Percentiles rank a stretch among this genome's conserved stretches.
Evolutionary conservation across 2,113 vertebrate genomes (phyloP).

Genomic region (Dunckerocampus dactyliophorus): DNA sequence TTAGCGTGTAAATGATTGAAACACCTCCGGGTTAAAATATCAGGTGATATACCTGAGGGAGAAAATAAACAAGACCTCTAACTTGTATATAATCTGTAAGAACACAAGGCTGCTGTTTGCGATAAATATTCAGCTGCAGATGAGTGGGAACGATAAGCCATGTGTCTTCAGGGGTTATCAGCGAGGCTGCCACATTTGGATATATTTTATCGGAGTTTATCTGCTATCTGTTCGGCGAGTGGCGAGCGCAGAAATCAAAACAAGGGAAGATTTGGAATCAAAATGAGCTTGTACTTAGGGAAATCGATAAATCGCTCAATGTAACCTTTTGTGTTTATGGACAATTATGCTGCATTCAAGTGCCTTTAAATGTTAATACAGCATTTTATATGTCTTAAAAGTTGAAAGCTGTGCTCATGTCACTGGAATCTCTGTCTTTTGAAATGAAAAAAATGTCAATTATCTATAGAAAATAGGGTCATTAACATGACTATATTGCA

Average conservation of each 20-base stretch:
- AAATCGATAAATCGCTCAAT: constrained; percentile 65
- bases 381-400: constrained; percentile 66
- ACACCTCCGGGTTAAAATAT: constrained; percentile 18
- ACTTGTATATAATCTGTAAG: constrained; percentile 51
- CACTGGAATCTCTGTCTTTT: constrained; percentile 48
- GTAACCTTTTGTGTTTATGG: constrained; percentile 67
- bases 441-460: constrained; percentile 70
- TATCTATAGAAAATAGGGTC: constrained; percentile 36
- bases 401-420: constrained; percentile 48
- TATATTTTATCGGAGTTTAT: constrained; percentile 78
- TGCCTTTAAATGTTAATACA: constrained; percentile 76
- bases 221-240: constrained; percentile 75
- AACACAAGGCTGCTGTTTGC: constrained; percentile 65
- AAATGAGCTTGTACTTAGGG: constrained; percentile 64
- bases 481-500: constrained; percentile 50
- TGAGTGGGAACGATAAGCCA: constrained; percentile 74
- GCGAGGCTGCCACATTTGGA: constrained; percentile 72
- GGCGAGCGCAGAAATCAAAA: constrained; percentile 67
- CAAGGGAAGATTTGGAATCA: constrained; percentile 61
- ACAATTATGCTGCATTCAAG: constrained; percentile 47
- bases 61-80: constrained; percentile 29
- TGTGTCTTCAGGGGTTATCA: constrained; percentile 76
- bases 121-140: constrained; percentile 79
- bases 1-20: constrained; percentile 9
- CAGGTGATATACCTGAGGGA: constrained; percentile 17